Percentiles rank a stretch among this genome's conserved stretches.
These are phyloP conservation scores for Sarcophaga variegata DNA, from an alignment of 2,888 invertebrate species.

Conservation along the genomic window DNA sequence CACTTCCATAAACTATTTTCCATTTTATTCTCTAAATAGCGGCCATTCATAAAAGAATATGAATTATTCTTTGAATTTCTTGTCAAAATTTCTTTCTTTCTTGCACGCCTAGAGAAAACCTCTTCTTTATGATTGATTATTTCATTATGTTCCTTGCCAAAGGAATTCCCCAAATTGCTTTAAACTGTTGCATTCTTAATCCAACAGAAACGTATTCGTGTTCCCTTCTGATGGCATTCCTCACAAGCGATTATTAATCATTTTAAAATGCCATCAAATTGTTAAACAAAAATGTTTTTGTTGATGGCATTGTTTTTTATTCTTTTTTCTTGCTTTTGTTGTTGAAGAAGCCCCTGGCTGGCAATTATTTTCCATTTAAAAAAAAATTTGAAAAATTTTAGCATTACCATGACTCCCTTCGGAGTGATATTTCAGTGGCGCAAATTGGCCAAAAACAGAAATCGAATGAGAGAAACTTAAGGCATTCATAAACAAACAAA, in stretches of 20 bases:
- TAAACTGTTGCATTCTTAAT: too few relatives aligned
- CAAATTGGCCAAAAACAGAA: conserved; percentile 20
- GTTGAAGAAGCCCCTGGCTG: not conserved
- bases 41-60: too few relatives aligned
- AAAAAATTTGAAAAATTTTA: conserved; percentile 28
- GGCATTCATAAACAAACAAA: too few relatives aligned
- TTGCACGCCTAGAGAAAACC: too few relatives aligned
- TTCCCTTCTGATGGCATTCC: not conserved
- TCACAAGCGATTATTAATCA: not conserved
- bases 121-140: too few relatives aligned
- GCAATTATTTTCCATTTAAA: not conserved
- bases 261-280: not conserved
- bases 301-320: not conserved
- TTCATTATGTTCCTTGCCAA: too few relatives aligned
- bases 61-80: too few relatives aligned
- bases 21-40: too few relatives aligned
- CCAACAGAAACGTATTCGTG: not conserved
- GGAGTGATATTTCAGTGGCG: conserved; percentile 24
- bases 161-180: too few relatives aligned
- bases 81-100: too few relatives aligned
- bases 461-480: not conserved
- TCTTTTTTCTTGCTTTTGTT: not conserved
- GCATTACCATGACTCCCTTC: conserved; percentile 4
- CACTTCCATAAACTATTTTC: too few relatives aligned
- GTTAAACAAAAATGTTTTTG: not conserved